Conservation (phyloP, 1,140 invertebrate species). For the Galleria mellonella region DNA sequence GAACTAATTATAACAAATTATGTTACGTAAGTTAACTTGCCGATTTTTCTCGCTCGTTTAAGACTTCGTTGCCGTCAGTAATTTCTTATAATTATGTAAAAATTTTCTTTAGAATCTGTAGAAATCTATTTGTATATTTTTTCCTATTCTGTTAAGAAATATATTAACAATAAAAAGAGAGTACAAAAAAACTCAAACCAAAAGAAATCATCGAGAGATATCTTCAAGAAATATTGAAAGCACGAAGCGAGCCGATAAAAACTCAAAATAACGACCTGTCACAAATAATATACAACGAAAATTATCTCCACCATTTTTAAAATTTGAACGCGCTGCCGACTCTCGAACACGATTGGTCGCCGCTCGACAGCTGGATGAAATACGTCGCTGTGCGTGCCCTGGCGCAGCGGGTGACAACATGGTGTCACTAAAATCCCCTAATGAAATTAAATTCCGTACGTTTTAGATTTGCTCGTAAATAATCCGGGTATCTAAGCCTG, state of each 20-base stretch:
- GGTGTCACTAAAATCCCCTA: conserved; percentile 65
- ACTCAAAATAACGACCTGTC: conserved; percentile 71
- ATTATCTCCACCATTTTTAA: conserved; percentile 71
- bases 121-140: too few relatives aligned
- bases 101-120: too few relatives aligned
- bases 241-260: conserved; percentile 62
- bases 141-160: too few relatives aligned
- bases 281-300: conserved; percentile 71
- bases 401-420: conserved; percentile 65
- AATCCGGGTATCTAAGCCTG: conserved; percentile 69
- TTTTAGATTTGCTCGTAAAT: conserved; percentile 69
- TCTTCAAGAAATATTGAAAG: conserved; percentile 53
- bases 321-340: conserved; percentile 38
- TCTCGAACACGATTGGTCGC: conserved; percentile 46
- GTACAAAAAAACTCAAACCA: conserved; percentile 8
- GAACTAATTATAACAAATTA: too few relatives aligned
- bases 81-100: too few relatives aligned
- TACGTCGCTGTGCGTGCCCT: conserved; percentile 45
- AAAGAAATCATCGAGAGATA: conserved; percentile 20
- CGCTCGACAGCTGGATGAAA: conserved; percentile 63
- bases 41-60: too few relatives aligned
- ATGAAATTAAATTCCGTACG: conserved; percentile 73
- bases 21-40: too few relatives aligned
- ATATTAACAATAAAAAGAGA: conserved; percentile 8
- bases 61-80: too few relatives aligned